Conservation (phyloP, 1,140 invertebrate genomes). For the Dendroctonus valens region DNA sequence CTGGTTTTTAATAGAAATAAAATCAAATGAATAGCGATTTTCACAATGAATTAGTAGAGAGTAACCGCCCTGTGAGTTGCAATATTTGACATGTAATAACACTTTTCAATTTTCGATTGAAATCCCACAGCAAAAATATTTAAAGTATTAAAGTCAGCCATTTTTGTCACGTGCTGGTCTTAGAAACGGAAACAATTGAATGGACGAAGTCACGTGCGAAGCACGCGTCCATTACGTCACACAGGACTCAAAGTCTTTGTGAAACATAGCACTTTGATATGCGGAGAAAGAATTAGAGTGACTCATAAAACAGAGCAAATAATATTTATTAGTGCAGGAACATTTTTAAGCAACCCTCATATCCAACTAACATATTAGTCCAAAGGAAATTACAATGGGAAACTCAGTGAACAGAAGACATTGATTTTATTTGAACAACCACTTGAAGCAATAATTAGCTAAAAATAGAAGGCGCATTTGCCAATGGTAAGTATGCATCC, state of each 20-base stretch:
- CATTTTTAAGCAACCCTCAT: background rate
- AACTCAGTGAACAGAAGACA: no score
- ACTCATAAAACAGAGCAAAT: slow-evolving; percentile 39
- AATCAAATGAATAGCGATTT: no score
- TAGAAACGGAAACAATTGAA: slow-evolving; percentile 47
- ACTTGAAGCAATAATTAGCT: no score
- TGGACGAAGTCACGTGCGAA: slow-evolving; percentile 41
- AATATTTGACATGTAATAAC: no score
- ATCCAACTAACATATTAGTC: background rate
- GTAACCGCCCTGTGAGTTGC: no score
- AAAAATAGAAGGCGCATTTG: no score
- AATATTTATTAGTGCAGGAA: slow-evolving; percentile 21
- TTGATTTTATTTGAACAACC: no score
- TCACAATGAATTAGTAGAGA: no score
- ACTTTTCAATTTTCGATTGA: background rate
- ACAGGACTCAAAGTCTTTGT: slow-evolving; percentile 25
- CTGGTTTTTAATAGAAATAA: no score
- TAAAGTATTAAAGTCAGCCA: slow-evolving; percentile 44
- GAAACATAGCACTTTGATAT: slow-evolving; percentile 36
- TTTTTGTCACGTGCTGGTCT: slow-evolving; percentile 45
- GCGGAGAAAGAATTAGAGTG: slow-evolving; percentile 41
- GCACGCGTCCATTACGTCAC: slow-evolving; percentile 44
- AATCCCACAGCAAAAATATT: slow-evolving; percentile 28
- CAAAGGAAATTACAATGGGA: no score
- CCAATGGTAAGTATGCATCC: no score